Percentiles rank a stretch among this genome's conserved stretches.
These are phyloP conservation scores for Poecile montanus DNA, from an alignment of 2,797 vertebrate species.

Conservation along the genomic window DNA sequence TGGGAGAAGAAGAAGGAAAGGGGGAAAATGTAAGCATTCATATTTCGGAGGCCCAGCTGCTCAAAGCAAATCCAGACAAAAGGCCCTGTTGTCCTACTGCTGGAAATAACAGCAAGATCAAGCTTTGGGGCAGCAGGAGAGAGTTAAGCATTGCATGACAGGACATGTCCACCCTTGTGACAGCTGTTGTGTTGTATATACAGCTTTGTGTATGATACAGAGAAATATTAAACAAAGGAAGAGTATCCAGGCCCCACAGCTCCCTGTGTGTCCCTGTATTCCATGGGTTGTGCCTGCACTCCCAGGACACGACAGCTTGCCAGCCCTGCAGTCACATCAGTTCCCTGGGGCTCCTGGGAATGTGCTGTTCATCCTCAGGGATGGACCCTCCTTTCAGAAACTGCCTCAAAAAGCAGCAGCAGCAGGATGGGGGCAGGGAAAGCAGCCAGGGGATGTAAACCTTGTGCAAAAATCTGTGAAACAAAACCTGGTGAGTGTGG, in stretches of 20 bases:
- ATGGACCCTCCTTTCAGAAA: background rate
- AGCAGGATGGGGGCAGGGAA: background rate
- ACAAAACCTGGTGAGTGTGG: background rate
- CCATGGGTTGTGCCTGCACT: rapidly evolving
- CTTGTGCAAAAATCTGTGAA: background rate
- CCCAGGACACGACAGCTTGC: background rate
- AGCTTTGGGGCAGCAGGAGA: background rate
- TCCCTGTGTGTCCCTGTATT: rapidly evolving
- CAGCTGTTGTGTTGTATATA: background rate
- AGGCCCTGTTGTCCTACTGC: background rate
- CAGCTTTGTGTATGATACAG: background rate
- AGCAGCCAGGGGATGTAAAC: background rate
- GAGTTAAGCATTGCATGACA: background rate
- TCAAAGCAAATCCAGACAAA: slow-evolving; percentile 23
- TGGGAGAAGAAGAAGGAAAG: background rate
- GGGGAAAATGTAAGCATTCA: background rate
- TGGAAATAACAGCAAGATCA: background rate
- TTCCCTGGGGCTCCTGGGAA: background rate
- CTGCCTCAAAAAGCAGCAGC: background rate
- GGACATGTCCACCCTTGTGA: background rate
- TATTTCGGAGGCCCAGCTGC: background rate
- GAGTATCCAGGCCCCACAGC: background rate
- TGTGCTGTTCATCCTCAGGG: rapidly evolving
- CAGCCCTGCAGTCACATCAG: background rate
- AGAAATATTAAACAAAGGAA: background rate